These are phyloP conservation scores for Paradisaea rubra DNA, from an alignment of 2,113 vertebrate species.

Conservation along the genomic window DNA sequence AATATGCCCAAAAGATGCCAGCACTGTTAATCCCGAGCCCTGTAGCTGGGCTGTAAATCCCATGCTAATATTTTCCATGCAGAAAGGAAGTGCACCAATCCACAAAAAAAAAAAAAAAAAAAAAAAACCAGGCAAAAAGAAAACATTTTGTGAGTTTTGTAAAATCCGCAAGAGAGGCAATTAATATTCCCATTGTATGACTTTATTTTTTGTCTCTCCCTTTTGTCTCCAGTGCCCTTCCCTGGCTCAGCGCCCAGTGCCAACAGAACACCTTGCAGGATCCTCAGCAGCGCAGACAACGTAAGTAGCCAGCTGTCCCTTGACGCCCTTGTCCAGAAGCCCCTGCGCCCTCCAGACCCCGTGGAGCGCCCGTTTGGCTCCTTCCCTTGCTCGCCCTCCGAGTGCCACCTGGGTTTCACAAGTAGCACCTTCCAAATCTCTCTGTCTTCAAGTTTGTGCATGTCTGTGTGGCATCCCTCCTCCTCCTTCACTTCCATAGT, in stretches of 20 bases:
- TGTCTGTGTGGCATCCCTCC: constrained; percentile 84
- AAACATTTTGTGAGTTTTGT: constrained; percentile 76
- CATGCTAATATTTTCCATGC: constrained; percentile 74
- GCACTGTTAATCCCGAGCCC: constrained; percentile 72
- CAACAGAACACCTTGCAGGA: constrained; percentile 82
- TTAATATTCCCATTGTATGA: constrained; percentile 80
- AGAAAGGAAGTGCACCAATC: constrained; percentile 69
- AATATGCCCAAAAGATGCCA: constrained; percentile 91
- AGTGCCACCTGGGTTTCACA: constrained; percentile 78
- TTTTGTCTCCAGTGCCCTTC: constrained; percentile 83
- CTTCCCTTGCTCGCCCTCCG: constrained; percentile 63
- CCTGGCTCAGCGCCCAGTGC: constrained; percentile 87
- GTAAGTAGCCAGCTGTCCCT: constrained; percentile 76
- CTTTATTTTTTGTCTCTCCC: constrained; percentile 75
- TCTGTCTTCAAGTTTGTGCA: constrained; percentile 85
- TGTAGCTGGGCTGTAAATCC: constrained; percentile 77
- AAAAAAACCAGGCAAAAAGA: constrained; percentile 8
- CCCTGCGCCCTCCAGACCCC: constrained; percentile 65
- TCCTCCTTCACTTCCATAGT: constrained; percentile 80
- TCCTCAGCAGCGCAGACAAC: constrained; percentile 72
- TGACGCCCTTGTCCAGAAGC: constrained; percentile 70
- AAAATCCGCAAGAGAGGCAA: constrained; percentile 83
- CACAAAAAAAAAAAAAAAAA: not conserved
- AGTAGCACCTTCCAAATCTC: constrained; percentile 81
- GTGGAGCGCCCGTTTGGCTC: constrained; percentile 60